Conservation (phyloP, 2,113 vertebrate genomes). For the Haemorhous mexicanus region DNA sequence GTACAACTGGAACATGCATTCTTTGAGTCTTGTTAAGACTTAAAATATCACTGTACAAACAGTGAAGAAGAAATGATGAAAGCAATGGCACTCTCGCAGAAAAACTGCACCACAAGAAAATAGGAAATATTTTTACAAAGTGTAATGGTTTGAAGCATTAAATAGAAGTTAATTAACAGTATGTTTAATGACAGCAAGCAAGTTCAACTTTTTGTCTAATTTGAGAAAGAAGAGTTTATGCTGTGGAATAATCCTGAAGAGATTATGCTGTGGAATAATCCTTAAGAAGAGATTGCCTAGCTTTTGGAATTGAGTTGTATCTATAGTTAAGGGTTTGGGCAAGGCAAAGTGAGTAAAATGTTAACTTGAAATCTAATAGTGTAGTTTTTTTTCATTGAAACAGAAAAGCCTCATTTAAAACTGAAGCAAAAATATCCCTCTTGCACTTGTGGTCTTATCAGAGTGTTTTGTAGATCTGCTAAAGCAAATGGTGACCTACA, state of each 20-base stretch:
- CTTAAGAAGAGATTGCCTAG: background rate
- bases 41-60: background rate
- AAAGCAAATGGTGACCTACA: background rate
- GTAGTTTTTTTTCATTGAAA: background rate
- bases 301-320: background rate
- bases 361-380: background rate
- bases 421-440: background rate
- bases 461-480: background rate
- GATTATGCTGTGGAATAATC: background rate
- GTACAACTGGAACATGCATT: background rate
- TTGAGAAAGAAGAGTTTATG: background rate
- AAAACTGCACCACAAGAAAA: background rate
- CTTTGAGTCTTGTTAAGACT: background rate
- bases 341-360: background rate
- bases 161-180: background rate
- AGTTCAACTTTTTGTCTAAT: background rate
- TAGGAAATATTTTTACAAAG: background rate
- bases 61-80: background rate
- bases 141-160: background rate
- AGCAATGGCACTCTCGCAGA: background rate
- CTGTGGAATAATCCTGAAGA: background rate
- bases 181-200: background rate
- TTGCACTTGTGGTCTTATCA: background rate
- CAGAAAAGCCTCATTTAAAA: background rate
- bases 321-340: background rate